Evolutionary conservation across 2,888 invertebrate species (phyloP).

Genomic region (Sisyra nigra): DNA sequence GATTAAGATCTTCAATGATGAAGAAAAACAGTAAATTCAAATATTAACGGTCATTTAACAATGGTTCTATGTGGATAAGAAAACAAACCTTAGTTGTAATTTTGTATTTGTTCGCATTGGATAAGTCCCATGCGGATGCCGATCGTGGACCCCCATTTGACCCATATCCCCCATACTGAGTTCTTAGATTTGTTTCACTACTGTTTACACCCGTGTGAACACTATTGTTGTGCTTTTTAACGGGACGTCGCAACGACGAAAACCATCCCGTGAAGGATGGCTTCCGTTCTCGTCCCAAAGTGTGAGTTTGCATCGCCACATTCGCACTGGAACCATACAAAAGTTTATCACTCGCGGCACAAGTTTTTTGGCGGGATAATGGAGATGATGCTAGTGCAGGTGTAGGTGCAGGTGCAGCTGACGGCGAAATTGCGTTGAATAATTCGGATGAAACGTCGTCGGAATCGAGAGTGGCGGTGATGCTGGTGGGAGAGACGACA

Average conservation of each 20-base stretch:
- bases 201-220: background rate
- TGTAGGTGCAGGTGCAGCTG: background rate
- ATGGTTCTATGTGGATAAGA: too few species aligned
- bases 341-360: too few species aligned
- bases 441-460: background rate
- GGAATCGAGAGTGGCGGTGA: background rate
- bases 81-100: background rate
- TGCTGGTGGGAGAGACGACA: background rate
- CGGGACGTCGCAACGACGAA: constrained; percentile 54
- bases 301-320: constrained; percentile 20
- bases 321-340: too few species aligned
- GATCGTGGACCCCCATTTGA: constrained; percentile 19
- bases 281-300: constrained; percentile 36
- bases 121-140: constrained; percentile 10
- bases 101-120: constrained; percentile 4
- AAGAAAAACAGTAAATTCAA: too few species aligned
- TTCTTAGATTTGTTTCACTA: constrained; percentile 12
- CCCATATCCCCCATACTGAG: constrained; percentile 13
- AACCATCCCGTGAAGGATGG: constrained; percentile 67
- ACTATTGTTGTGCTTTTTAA: constrained; percentile 22
- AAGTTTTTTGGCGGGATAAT: constrained; percentile 4
- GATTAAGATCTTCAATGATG: too few species aligned
- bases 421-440: too few species aligned
- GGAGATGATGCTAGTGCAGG: background rate
- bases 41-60: too few species aligned